Percentiles rank a stretch among this genome's conserved stretches.
Conservation (phyloP, 2,113 vertebrate species). For the Pipa parva region DNA sequence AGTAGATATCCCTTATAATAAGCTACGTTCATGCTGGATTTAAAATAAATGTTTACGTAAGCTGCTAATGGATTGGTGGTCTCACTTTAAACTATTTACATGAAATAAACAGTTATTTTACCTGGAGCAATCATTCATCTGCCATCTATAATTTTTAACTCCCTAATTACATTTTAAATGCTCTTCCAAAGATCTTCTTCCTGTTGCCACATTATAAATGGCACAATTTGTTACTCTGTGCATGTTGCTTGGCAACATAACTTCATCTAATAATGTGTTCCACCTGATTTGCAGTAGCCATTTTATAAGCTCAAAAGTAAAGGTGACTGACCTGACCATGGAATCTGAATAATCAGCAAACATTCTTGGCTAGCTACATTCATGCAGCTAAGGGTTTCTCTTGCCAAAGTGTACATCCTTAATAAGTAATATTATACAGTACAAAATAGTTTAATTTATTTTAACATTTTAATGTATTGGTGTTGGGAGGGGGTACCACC, state of each 20-base stretch:
- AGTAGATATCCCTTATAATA: too few relatives aligned
- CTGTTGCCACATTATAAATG: constrained; percentile 35
- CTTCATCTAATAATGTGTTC: constrained; percentile 31
- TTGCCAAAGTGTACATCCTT: too few relatives aligned
- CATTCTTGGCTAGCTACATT: background rate
- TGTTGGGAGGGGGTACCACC: too few relatives aligned
- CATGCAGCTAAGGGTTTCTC: background rate
- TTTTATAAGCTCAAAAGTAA: constrained; percentile 22
- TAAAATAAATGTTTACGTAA: too few relatives aligned
- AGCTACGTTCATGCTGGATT: too few relatives aligned
- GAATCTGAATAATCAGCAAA: constrained; percentile 29
- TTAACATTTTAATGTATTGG: too few relatives aligned
- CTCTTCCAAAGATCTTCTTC: constrained; percentile 27
- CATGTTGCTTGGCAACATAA: constrained; percentile 34
- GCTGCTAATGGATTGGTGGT: background rate
- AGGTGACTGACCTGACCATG: constrained; percentile 35
- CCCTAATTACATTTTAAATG: constrained; percentile 37
- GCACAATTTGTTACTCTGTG: constrained; percentile 36
- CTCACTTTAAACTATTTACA: background rate
- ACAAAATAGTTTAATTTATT: too few relatives aligned
- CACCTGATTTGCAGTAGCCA: constrained; percentile 38
- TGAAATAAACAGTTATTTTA: constrained; percentile 13
- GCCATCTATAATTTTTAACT: constrained; percentile 22
- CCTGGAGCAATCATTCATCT: constrained; percentile 10
- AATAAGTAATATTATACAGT: too few relatives aligned